A percentile compares a stretch with the other conserved stretches of the same genome.
Conservation (phyloP, 2,113 vertebrate species). For the Engystomops pustulosus region DNA sequence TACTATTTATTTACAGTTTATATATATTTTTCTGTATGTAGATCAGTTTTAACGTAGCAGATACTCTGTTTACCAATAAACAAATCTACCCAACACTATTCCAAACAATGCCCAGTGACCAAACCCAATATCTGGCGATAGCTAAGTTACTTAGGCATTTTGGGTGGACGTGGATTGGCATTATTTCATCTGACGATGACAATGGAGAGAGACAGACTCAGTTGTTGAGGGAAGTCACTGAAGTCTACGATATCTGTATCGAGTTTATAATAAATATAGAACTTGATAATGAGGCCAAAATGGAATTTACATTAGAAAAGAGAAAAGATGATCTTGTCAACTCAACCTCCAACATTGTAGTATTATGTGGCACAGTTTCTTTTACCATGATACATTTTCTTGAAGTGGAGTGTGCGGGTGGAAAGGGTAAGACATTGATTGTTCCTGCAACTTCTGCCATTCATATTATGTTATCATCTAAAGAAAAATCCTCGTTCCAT, state of each 20-base stretch:
- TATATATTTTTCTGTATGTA: not conserved
- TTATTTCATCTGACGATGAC: constrained; percentile 22
- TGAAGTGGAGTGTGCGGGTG: not conserved
- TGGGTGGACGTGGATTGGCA: constrained; percentile 37
- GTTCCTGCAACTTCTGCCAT: not conserved
- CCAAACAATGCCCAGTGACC: not conserved
- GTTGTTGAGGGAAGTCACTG: not conserved
- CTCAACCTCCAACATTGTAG: not conserved
- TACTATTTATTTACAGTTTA: no score
- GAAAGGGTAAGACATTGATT: not conserved
- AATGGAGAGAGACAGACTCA: not conserved
- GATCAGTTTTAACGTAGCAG: not conserved
- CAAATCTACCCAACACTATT: not conserved
- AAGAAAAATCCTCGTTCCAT: not conserved
- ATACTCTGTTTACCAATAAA: constrained; percentile 11
- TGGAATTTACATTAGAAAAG: not conserved
- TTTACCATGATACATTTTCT: not conserved
- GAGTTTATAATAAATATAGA: not conserved
- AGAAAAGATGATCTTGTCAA: not conserved
- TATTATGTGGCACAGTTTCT: constrained; percentile 3
- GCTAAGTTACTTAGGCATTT: constrained; percentile 10
- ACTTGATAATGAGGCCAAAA: not conserved
- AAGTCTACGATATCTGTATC: not conserved
- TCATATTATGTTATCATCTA: not conserved
- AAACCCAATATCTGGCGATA: not conserved